Evolutionary conservation across 2,888 invertebrate genomes (phyloP), one percentile per base, ranked within the genome.

Genomic region (Rugalucina vietnamica): DNA sequence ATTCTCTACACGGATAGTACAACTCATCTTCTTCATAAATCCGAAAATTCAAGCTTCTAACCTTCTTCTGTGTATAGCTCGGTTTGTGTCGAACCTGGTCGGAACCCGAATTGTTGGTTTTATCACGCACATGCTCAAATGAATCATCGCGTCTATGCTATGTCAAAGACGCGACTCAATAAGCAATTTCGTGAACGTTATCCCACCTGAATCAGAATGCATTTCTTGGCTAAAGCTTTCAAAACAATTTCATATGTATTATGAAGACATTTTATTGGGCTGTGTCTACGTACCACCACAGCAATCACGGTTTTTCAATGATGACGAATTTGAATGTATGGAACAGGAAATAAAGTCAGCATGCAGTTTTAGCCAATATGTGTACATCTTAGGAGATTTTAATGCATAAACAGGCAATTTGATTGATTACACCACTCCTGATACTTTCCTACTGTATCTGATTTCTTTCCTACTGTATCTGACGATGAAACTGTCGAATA

Each of bases 191-290:
- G 34, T 76, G 10, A 37, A 76, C 24, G 21, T 21, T 18, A 76
- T 76, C 27, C 36, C 54, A 32, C 3, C 37, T 10, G 12, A 57
- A 27, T 60, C 36, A 27, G 75, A 75, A 14, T 60, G 57, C 57
- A 10, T 60, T 14, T n/a, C 69, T 57, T 76, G 39, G 76, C 21
- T 69, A 21, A 69, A 37, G n/a, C 27, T 69, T 18, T 27, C 27
- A 10, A 60, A 27, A 21, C 24, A 39, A 12, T 76, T 27, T 21
- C 60, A 37, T 36, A 50, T 36, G 54, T 34, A 29, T 27, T 10
- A 65, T 21, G 57, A 71, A 32, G 57, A 71, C 72, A 71, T 78
- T 43, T 4, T 78, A 49, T 72, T 78, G 71, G 78, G 78, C 49
- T 57, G 12, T n/a, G 54, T 78, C 4, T 78, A 78, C 57, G 39